Evolutionary conservation across 1,140 invertebrate genomes (phyloP), one percentile per base, ranked within the genome.

Genomic region (Hypothenemus hampei): DNA sequence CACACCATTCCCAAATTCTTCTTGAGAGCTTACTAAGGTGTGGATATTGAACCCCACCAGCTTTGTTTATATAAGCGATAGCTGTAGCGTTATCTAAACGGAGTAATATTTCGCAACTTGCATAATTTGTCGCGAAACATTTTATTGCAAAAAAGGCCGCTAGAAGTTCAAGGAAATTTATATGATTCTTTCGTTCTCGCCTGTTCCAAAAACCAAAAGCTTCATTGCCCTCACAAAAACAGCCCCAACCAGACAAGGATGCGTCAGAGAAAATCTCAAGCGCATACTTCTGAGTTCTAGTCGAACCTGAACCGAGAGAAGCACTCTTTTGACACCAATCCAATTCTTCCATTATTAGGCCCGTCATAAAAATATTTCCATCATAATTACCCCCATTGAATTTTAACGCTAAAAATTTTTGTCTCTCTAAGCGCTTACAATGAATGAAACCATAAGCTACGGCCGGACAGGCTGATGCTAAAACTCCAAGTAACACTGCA

Each of bases 1-100:
- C 62, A 21, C 61, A 65, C 59, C 59, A 61, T 18, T 45, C 40
- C 60, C 57, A 62, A 26, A 64, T 63, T 23, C 43, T 20, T 45
- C 51, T 47, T 4, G 59, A 15, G 11, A 65, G 24, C 19, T 41
- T 39, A 15, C 31, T 63, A 1, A 66, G 39, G 7, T 58, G 21
- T 26, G 46, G 37, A 31, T 51, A 57, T 40, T 52, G 61, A 19
- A 65, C 46, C 3, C 62, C 49, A 1, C 61, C 61, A 59, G 65
- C 64, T 37, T 60, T 63, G 22, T 63, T 65, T 15, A 65, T 57
- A 23, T 67, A 64, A 3, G 54, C 20, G 3, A 65, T 51, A 1
- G 56, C 59, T 21, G 46, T 48, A 7, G 11, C 8, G 13, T 41
- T 41, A 13, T 53, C 50, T 4, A 53, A 16, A 3, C 40, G 3